phyloP scores from a whole-genome alignment of 1,140 invertebrate genomes.

The Physella acuta region DNA sequence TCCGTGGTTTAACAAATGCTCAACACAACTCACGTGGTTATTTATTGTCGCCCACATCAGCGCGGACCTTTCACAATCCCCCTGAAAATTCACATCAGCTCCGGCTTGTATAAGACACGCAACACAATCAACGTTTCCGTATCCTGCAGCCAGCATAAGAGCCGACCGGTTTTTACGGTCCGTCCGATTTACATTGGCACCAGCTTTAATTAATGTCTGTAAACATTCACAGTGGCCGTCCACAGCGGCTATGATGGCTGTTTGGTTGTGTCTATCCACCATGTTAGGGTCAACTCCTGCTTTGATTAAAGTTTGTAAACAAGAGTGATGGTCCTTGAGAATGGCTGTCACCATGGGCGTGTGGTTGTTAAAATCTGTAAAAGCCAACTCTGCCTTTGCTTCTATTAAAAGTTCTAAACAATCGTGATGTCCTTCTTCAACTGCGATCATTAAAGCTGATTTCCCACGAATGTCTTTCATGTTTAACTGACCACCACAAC shows the following conservation, averaged over 20 bases:
- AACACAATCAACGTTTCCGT: neutral
- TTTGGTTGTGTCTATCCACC: neutral
- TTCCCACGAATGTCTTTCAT: neutral
- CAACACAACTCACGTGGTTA: neutral
- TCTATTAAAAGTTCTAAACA: neutral
- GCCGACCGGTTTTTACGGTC: neutral
- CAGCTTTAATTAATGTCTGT: neutral
- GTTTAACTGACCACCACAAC: neutral
- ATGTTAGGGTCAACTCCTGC: neutral
- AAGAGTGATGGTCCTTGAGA: neutral
- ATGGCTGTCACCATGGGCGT: neutral
- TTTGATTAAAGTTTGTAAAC: neutral
- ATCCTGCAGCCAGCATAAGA: neutral
- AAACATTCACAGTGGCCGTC: neutral
- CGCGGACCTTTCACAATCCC: neutral
- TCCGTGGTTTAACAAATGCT: neutral
- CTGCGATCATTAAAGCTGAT: slow-evolving; percentile 2
- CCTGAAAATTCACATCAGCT: neutral
- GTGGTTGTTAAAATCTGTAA: neutral
- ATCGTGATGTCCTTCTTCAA: neutral
- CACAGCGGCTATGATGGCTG: neutral
- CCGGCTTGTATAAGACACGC: neutral
- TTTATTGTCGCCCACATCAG: neutral
- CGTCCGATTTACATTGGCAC: neutral
- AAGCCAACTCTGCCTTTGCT: neutral